phyloP scores from a whole-genome alignment of 1,140 invertebrate genomes.

The Sitodiplosis mosellana region DNA sequence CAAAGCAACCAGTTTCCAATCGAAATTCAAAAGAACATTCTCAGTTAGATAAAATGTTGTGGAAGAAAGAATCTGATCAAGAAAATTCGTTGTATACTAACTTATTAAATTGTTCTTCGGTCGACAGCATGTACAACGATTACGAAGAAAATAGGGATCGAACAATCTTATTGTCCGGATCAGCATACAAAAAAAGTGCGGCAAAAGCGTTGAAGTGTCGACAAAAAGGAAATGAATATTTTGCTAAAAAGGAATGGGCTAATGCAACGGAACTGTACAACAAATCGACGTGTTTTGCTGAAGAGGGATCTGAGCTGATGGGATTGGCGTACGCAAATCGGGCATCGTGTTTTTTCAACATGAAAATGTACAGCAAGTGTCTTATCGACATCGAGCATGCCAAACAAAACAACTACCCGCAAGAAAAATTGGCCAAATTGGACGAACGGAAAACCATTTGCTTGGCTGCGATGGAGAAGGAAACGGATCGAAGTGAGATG shows the following conservation, averaged over 20 bases:
- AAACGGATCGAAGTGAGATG: conserved; percentile 14
- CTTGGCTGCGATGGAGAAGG: conserved; percentile 17
- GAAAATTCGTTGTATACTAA: neutral
- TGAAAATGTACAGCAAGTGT: conserved; percentile 39
- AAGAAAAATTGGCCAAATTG: conserved; percentile 31
- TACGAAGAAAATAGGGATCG: neutral
- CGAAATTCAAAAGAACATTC: conserved; percentile 1
- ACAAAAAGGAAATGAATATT: neutral
- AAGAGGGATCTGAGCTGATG: conserved; percentile 31
- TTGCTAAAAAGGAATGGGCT: conserved; percentile 5
- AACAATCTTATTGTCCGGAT: neutral
- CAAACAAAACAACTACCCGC: conserved; percentile 29
- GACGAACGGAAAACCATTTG: conserved; percentile 30
- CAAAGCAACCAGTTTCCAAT: too few relatives aligned
- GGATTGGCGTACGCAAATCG: conserved; percentile 48
- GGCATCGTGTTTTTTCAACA: conserved; percentile 43
- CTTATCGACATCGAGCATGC: conserved; percentile 34
- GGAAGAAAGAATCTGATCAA: neutral
- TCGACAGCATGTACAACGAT: neutral
- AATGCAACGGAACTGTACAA: conserved; percentile 38
- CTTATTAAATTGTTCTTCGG: neutral
- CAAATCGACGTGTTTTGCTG: conserved; percentile 36
- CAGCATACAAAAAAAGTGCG: neutral
- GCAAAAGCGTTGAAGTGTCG: neutral
- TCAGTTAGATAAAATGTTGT: conserved; percentile 3